Percentiles rank a stretch among this genome's conserved stretches.
Evolutionary conservation across 2,113 vertebrate species (phyloP).

Genomic region (Lonchura striata): DNA sequence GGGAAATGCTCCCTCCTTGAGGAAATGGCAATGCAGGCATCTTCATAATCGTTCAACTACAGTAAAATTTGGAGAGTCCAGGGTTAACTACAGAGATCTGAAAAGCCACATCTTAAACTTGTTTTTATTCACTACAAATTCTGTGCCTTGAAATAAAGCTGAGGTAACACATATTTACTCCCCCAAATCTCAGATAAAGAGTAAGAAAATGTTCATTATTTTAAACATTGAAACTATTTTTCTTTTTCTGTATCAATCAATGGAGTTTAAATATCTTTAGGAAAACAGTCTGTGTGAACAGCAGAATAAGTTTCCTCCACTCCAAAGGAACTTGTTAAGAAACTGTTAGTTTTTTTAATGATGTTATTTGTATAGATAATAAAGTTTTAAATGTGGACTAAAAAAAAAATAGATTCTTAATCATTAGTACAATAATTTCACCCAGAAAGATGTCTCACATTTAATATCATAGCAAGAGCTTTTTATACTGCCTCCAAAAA

Average conservation of each 20-base stretch:
- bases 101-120: neutral
- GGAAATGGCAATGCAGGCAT: neutral
- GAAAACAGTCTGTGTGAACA: neutral
- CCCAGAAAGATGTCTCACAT: neutral
- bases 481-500: conserved; percentile 15
- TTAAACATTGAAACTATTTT: neutral
- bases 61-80: neutral
- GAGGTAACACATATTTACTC: neutral
- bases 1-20: neutral
- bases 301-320: neutral
- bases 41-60: neutral
- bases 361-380: neutral
- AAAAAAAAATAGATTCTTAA: neutral
- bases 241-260: neutral
- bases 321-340: neutral
- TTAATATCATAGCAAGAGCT: neutral
- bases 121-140: neutral
- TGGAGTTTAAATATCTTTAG: neutral
- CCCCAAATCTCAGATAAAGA: neutral
- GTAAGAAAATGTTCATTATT: neutral
- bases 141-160: neutral
- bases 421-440: conserved; percentile 3
- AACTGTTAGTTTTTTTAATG: neutral
- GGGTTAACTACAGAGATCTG: neutral
- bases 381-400: neutral